These are phyloP conservation scores for Margarornis squamiger DNA, from an alignment of 2,797 vertebrate genomes.

Conservation along the genomic window DNA sequence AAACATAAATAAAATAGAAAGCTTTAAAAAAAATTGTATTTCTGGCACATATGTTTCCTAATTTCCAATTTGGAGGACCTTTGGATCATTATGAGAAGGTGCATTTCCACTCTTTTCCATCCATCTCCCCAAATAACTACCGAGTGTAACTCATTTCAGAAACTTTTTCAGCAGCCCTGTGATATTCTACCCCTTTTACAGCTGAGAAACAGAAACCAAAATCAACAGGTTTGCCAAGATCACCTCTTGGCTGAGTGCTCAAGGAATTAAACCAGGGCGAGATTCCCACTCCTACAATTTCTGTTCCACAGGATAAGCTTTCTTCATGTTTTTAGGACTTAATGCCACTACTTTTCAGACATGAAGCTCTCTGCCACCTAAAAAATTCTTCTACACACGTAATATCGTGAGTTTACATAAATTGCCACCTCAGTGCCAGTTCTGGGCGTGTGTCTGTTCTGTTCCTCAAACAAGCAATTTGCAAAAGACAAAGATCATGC, in stretches of 20 bases:
- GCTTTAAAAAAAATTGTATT: not conserved
- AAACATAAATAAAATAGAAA: not conserved
- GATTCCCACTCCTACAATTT: not conserved
- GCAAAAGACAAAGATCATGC: not conserved
- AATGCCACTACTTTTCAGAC: not conserved
- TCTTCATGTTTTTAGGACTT: not conserved
- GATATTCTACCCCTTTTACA: not conserved
- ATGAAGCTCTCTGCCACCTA: not conserved
- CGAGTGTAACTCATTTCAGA: not conserved
- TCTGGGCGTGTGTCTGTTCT: not conserved
- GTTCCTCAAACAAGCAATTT: not conserved
- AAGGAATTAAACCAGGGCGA: not conserved
- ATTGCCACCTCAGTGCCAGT: fast-evolving
- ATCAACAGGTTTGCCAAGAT: not conserved
- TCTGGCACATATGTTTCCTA: not conserved
- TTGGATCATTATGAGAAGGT: not conserved
- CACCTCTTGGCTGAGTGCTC: not conserved
- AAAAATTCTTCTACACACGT: not conserved
- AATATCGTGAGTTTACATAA: fast-evolving
- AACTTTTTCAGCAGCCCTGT: not conserved
- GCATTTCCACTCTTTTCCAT: not conserved
- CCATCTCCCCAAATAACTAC: not conserved
- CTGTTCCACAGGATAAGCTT: not conserved
- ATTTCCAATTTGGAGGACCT: not conserved
- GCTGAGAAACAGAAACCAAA: not conserved